Evolutionary conservation across 2,888 invertebrate species (phyloP).

Genomic region (Harpagoxenus sublaevis): DNA sequence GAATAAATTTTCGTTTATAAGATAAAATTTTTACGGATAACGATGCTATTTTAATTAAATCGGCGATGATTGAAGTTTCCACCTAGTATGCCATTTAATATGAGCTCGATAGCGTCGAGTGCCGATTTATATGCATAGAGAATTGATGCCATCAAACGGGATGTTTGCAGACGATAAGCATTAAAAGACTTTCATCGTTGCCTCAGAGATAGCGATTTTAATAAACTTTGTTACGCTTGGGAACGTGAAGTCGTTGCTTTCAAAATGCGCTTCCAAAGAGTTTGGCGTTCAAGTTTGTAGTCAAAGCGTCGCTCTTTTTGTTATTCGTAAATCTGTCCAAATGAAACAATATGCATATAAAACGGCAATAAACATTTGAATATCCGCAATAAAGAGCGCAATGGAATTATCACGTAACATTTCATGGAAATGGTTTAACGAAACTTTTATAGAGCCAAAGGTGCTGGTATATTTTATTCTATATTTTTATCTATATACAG

Average conservation of each 20-base stretch:
- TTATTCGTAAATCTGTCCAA: conserved; percentile 1
- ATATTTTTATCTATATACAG: background rate
- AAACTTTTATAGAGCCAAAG: background rate
- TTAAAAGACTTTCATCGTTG: conserved; percentile 64
- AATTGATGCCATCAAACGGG: conserved; percentile 64
- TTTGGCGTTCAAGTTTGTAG: conserved; percentile 12
- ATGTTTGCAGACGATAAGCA: conserved; percentile 58
- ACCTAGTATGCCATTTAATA: conserved; percentile 42
- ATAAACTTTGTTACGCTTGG: conserved; percentile 70
- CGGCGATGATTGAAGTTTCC: conserved; percentile 23
- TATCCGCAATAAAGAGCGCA: conserved; percentile 13
- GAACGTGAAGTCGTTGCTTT: conserved; percentile 47
- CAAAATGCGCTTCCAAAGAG: conserved; percentile 39
- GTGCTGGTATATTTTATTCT: background rate
- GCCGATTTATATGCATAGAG: conserved; percentile 74
- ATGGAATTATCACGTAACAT: background rate
- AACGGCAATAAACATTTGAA: conserved; percentile 25
- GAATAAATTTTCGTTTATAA: background rate
- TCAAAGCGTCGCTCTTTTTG: conserved; percentile 16
- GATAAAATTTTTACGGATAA: background rate
- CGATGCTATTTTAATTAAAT: conserved; percentile 37
- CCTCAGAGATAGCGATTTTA: conserved; percentile 67
- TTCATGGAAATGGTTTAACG: background rate
- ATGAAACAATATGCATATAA: conserved; percentile 40
- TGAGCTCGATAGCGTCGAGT: background rate